Conservation (phyloP, 64 coral and sea anemone species). For the Catalaphyllia jardinei region DNA sequence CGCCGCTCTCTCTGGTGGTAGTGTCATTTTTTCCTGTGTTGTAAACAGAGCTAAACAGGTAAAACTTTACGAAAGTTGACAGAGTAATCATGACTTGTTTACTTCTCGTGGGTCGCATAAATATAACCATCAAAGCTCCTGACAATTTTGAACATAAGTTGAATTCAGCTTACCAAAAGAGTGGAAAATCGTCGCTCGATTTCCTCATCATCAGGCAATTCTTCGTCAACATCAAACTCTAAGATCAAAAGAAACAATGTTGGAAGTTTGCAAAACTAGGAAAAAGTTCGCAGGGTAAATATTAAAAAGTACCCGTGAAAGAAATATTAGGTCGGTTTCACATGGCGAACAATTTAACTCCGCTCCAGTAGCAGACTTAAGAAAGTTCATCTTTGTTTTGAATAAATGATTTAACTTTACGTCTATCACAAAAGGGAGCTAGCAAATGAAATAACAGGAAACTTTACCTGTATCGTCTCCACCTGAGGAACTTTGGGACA, state of each 20-base stretch:
- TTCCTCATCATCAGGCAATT: slow-evolving; percentile 86
- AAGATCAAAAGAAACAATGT: slow-evolving; percentile 2
- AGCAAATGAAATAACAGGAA: background rate
- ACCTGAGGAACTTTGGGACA: slow-evolving; percentile 79
- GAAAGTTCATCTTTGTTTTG: background rate
- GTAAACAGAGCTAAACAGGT: background rate
- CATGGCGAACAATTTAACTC: background rate
- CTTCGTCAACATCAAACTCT: slow-evolving; percentile 97
- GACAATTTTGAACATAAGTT: background rate
- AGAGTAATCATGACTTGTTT: slow-evolving; percentile 24
- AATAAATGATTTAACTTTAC: background rate
- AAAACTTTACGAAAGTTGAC: slow-evolving; percentile 28
- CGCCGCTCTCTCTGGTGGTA: slow-evolving; percentile 84
- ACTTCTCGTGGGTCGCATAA: background rate
- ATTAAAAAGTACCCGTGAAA: background rate
- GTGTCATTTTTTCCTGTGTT: slow-evolving; percentile 85
- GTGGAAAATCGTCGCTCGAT: slow-evolving; percentile 80
- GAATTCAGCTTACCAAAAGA: slow-evolving; percentile 72
- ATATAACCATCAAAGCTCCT: slow-evolving; percentile 1
- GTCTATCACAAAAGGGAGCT: background rate
- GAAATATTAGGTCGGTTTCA: background rate
- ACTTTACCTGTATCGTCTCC: slow-evolving; percentile 76
- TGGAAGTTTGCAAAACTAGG: too few relatives aligned
- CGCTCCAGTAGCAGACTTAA: background rate
- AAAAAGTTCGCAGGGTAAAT: background rate